Percentiles rank a stretch among this genome's conserved stretches.
Evolutionary conservation across 1,140 invertebrate genomes (phyloP).

Genomic region (Papilio aristodemus): DNA sequence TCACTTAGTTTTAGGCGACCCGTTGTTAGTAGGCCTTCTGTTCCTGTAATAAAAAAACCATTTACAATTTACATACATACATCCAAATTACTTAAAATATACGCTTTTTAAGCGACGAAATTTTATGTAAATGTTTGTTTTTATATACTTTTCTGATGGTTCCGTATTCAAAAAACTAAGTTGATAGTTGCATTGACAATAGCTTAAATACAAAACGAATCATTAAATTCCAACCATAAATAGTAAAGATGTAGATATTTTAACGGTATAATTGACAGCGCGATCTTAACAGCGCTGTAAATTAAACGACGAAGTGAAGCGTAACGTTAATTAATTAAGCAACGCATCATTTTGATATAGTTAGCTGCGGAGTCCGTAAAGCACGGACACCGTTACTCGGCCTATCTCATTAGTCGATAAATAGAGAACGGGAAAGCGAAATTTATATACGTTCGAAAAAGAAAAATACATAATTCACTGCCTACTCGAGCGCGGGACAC

Average conservation of each 20-base stretch:
- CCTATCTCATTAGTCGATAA: constrained; percentile 61
- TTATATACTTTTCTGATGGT: too few species aligned
- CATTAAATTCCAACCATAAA: constrained; percentile 4
- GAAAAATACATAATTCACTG: constrained; percentile 65
- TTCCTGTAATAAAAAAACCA: too few species aligned
- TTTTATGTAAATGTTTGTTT: too few species aligned
- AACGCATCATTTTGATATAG: constrained; percentile 58
- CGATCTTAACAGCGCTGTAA: constrained; percentile 42
- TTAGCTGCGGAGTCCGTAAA: constrained; percentile 46
- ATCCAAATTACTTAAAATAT: too few species aligned
- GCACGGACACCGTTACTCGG: constrained; percentile 43
- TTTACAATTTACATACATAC: too few species aligned
- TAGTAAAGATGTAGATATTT: constrained; percentile 21
- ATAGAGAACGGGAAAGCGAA: constrained; percentile 53
- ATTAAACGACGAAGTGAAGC: constrained; percentile 44
- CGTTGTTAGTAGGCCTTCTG: too few species aligned
- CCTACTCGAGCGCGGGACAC: constrained; percentile 58
- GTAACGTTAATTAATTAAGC: constrained; percentile 57
- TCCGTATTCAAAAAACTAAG: neutral
- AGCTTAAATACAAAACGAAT: neutral
- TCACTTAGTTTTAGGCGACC: too few species aligned
- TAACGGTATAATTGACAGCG: constrained; percentile 37
- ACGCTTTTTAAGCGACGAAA: too few species aligned
- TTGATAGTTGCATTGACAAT: neutral
- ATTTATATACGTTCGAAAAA: constrained; percentile 54